These are phyloP conservation scores for Daphoenositta chrysoptera DNA, from an alignment of 2,113 vertebrate genomes.

Conservation along the genomic window DNA sequence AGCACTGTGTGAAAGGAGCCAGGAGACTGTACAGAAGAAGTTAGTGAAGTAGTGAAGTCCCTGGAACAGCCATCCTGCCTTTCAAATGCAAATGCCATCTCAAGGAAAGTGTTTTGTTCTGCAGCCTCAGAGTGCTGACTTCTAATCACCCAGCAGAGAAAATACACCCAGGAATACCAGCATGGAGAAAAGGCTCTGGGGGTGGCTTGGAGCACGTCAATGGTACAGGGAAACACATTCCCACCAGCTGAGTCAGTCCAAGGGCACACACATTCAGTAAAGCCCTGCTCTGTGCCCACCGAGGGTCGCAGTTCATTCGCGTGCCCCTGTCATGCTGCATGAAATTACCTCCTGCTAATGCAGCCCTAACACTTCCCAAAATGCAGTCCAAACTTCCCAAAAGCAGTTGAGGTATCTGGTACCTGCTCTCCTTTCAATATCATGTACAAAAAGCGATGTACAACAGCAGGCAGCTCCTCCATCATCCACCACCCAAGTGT, in stretches of 20 bases:
- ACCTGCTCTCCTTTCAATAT: background rate
- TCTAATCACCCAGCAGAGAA: background rate
- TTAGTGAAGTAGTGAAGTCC: background rate
- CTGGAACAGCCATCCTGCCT: constrained; percentile 6
- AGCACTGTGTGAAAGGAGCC: background rate
- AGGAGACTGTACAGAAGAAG: background rate
- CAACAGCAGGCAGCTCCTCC: background rate
- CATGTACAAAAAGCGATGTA: accelerated
- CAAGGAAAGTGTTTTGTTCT: background rate
- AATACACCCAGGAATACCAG: background rate
- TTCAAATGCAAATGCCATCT: constrained; percentile 43
- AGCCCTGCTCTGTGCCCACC: background rate
- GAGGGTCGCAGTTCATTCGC: accelerated
- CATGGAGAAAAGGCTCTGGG: background rate
- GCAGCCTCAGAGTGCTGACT: background rate
- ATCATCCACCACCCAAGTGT: accelerated
- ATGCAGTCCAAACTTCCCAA: background rate
- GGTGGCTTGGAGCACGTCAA: background rate
- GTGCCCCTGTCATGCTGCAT: background rate
- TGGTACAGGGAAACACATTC: background rate
- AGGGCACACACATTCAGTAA: accelerated
- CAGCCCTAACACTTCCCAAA: background rate
- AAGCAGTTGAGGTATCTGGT: background rate
- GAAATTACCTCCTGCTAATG: background rate
- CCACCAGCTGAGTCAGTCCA: background rate